phyloP scores from a whole-genome alignment of 92 coral and sea anemone species.

The Desmophyllum pertusum region DNA sequence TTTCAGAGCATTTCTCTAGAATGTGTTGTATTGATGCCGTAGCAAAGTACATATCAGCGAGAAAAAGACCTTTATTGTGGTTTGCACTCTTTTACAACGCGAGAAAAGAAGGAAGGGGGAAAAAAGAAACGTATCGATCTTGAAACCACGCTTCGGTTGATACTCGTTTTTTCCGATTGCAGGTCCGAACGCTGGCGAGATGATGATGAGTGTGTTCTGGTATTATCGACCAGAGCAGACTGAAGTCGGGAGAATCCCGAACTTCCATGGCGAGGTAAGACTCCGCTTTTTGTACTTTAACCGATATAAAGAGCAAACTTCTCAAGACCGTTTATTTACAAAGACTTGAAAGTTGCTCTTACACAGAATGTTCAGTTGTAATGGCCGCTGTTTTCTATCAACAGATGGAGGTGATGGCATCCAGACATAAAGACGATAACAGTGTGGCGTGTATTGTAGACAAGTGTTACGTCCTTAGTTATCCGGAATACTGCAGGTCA shows the following conservation, averaged over 20 bases:
- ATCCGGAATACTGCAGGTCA: constrained; percentile 99
- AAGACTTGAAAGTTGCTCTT: background rate
- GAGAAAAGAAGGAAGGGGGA: too few species aligned
- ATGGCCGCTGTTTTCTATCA: background rate
- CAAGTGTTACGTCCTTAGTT: constrained; percentile 95
- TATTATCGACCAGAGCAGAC: constrained; percentile 99
- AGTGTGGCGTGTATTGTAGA: constrained; percentile 99
- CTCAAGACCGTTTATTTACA: background rate
- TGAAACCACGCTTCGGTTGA: background rate
- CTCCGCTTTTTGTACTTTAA: background rate
- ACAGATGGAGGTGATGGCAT: constrained; percentile 98
- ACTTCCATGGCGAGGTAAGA: constrained; percentile 92
- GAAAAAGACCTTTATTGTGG: too few species aligned
- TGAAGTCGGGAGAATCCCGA: constrained; percentile 88
- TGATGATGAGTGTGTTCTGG: constrained; percentile 99
- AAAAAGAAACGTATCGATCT: too few species aligned
- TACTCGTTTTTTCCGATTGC: constrained; percentile 2
- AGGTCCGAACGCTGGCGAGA: constrained; percentile 99
- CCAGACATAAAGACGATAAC: constrained; percentile 98
- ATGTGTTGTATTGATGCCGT: too few species aligned
- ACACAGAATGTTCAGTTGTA: background rate
- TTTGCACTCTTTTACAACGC: too few species aligned
- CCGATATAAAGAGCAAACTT: background rate
- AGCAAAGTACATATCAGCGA: too few species aligned
- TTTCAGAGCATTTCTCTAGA: too few species aligned